Percentiles rank a stretch among this genome's conserved stretches.
phyloP scores from a whole-genome alignment of 1,140 invertebrate species.

The Nebria ingens region DNA sequence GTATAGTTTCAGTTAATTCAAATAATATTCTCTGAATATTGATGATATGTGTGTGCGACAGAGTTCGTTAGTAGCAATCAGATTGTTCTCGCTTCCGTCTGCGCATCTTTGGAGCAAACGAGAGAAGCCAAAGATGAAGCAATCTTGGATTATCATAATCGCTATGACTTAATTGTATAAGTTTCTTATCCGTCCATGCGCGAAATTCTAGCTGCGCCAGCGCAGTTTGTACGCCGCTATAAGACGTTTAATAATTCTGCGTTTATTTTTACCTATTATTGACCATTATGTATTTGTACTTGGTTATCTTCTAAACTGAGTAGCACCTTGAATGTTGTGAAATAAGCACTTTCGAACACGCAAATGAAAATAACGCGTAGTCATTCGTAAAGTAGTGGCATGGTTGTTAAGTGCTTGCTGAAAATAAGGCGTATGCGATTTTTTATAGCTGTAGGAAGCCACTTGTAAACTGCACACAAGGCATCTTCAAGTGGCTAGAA shows the following conservation, averaged over 20 bases:
- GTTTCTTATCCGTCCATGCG: background rate
- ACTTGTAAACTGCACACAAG: background rate
- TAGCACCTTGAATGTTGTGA: too few relatives aligned
- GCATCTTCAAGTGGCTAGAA: background rate
- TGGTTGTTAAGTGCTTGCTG: too few relatives aligned
- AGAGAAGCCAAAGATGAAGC: background rate
- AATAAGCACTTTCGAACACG: background rate
- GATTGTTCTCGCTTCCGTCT: background rate
- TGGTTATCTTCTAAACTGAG: too few relatives aligned
- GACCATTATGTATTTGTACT: background rate
- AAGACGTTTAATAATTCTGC: too few relatives aligned
- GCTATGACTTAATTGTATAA: slow-evolving; percentile 2
- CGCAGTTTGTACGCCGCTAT: background rate
- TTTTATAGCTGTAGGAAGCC: background rate
- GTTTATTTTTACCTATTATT: too few relatives aligned
- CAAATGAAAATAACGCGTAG: background rate
- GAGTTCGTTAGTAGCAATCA: too few relatives aligned
- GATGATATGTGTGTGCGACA: too few relatives aligned
- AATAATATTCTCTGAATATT: too few relatives aligned
- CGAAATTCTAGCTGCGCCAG: too few relatives aligned
- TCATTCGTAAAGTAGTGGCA: background rate
- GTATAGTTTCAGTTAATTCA: too few relatives aligned
- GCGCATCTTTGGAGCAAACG: background rate
- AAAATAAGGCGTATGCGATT: background rate
- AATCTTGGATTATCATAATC: slow-evolving; percentile 9